These are phyloP conservation scores for Emydocephalus ijimae DNA, from an alignment of 2,113 vertebrate genomes.

Conservation along the genomic window DNA sequence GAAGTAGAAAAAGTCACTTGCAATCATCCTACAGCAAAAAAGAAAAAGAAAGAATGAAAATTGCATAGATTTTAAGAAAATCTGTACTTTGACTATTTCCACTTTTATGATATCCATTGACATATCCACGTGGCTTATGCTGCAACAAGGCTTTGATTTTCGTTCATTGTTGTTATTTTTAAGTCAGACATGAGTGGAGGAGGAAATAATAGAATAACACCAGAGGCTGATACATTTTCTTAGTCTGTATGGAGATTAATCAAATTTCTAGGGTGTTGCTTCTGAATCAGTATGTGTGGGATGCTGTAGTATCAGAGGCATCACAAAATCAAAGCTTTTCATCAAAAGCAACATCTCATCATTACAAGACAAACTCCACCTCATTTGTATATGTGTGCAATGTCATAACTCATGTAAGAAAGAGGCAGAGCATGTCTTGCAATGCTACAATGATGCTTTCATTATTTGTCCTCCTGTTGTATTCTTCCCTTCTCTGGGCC, in stretches of 20 bases:
- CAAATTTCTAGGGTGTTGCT: neutral
- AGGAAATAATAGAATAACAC: neutral
- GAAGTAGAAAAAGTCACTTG: neutral
- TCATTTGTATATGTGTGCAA: neutral
- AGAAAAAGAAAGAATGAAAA: neutral
- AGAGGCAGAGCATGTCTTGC: neutral
- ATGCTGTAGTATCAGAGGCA: neutral
- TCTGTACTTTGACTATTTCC: neutral
- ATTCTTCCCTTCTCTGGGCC: neutral
- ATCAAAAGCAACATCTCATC: neutral
- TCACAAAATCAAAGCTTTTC: neutral
- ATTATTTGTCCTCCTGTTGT: neutral
- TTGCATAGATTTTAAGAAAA: neutral
- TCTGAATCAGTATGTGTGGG: neutral
- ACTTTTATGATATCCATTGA: neutral
- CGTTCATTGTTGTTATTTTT: neutral
- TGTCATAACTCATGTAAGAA: neutral
- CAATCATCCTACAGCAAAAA: neutral
- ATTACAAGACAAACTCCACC: neutral
- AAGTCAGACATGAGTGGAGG: neutral
- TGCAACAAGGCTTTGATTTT: neutral
- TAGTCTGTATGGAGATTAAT: neutral
- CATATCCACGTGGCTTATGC: neutral
- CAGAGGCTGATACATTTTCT: neutral
- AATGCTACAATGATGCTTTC: neutral